Base-by-base conservation (phyloP, 35 echinoderm and acorn worm genomes). In the Lytechinus variegatus region DNA sequence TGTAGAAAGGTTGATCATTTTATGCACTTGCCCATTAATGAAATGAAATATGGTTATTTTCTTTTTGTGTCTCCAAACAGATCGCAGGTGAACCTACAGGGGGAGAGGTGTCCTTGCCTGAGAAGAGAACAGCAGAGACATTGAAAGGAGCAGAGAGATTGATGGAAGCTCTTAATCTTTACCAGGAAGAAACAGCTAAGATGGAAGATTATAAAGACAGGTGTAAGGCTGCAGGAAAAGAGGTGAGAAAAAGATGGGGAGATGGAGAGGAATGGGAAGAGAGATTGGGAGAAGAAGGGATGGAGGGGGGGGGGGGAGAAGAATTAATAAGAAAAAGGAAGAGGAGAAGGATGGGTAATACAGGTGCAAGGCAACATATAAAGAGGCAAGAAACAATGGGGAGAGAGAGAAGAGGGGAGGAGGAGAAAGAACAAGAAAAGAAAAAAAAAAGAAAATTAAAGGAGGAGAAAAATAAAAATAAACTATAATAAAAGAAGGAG, bases 101-200 rank as follows among this genome's bases (percentile, higher is more conserved):
- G 9, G 94, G 71, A 29, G 98, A 99, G 94, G 96, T 97, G 1
- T 96, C 89, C n/a, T 28, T 97, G 27, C 97, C 98, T 16, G 98
- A 95, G 27, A 98, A 96, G 90, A 96, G 96, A 92, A 99, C 98
- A 16, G 89, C 96, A 6, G 98, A 99, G 56, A 98, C 98, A 3
- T 95, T 99, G 87, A 99, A 95, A 87, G 97, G 96, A 91, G 98
- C 98, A 27, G 98, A 99, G 87, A 97, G 98, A 87, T 94, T 99
- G 27, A 99, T 99, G 98, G 98, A 99, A 86, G 98, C 98, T 10
- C 93, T 99, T 3, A 97, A 97, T 27, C 86, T 99, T 8, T 99
- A 97, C 89, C 97, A 99, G 66, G 98, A 98, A 86, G 98, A 99
- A 87, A 97, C 86, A 10, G 94, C 92, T 16, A 99, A 99, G 52